phyloP scores from a whole-genome alignment of 2,113 vertebrate genomes.

The Dromas ardeola region DNA sequence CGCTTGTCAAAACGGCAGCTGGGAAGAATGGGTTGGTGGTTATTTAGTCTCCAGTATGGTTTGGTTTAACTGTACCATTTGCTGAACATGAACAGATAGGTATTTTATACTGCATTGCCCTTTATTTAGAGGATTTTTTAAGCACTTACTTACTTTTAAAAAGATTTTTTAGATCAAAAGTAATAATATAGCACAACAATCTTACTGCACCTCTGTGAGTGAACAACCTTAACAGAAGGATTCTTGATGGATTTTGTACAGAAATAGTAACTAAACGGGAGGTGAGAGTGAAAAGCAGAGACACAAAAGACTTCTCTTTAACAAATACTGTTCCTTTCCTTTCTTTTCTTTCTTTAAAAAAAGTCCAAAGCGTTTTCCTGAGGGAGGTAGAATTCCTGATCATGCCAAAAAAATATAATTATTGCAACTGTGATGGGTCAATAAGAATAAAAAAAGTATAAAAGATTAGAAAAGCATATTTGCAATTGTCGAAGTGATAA shows the following conservation, averaged over 20 bases:
- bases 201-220: not conserved
- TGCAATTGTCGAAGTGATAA: not conserved
- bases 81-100: not conserved
- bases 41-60: fast-evolving
- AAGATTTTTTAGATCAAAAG: not conserved
- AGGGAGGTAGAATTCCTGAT: not conserved
- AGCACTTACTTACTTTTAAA: not conserved
- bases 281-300: conserved; percentile 10
- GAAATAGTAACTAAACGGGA: conserved; percentile 4
- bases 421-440: not conserved
- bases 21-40: fast-evolving
- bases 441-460: not conserved
- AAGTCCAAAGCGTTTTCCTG: not conserved
- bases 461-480: not conserved
- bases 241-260: not conserved
- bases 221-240: not conserved
- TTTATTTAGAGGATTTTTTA: not conserved
- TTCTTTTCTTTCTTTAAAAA: not conserved
- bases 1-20: not conserved
- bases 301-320: conserved; percentile 22
- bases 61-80: not conserved
- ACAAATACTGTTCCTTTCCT: not conserved
- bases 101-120: not conserved
- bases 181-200: not conserved
- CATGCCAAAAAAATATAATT: not conserved